A percentile compares a stretch with the other conserved stretches of the same genome.
Conservation (phyloP, 2,888 invertebrate species). For the Ophion costatus region DNA sequence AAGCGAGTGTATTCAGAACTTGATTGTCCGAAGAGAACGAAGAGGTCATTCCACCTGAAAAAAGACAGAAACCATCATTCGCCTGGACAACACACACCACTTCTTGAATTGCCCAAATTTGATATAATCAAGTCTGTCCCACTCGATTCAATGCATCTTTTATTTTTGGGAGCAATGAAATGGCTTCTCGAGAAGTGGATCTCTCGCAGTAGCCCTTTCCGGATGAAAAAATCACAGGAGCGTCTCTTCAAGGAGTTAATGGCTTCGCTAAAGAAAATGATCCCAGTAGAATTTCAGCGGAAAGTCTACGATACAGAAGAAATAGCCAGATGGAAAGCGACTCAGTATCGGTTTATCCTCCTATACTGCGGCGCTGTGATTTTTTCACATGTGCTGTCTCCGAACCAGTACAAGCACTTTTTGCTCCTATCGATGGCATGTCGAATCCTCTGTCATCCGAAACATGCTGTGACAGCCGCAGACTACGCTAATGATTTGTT, state of each 20-base stretch:
- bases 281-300: conserved; percentile 63
- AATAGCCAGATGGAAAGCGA: conserved; percentile 65
- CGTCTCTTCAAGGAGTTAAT: neutral
- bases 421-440: conserved; percentile 45
- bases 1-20: conserved; percentile 61
- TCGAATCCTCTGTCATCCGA: conserved; percentile 52
- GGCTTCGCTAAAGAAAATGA: neutral
- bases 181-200: conserved; percentile 50
- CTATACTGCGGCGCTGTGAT: conserved; percentile 56
- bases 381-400: conserved; percentile 28
- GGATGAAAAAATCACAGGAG: conserved; percentile 2
- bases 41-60: conserved; percentile 51
- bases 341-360: conserved; percentile 61
- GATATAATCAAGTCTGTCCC: conserved; percentile 48
- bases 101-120: conserved; percentile 39
- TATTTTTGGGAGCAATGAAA: conserved; percentile 59
- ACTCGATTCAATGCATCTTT: conserved; percentile 59
- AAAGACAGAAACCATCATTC: conserved; percentile 41
- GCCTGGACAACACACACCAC: conserved; percentile 2
- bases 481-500: conserved; percentile 37
- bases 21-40: conserved; percentile 48
- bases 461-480: conserved; percentile 21
- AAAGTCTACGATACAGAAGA: conserved; percentile 49
- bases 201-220: conserved; percentile 8
- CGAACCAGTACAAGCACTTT: conserved; percentile 55